Base-by-base conservation (phyloP, 2,113 vertebrate species). In the Eurystomus gularis region DNA sequence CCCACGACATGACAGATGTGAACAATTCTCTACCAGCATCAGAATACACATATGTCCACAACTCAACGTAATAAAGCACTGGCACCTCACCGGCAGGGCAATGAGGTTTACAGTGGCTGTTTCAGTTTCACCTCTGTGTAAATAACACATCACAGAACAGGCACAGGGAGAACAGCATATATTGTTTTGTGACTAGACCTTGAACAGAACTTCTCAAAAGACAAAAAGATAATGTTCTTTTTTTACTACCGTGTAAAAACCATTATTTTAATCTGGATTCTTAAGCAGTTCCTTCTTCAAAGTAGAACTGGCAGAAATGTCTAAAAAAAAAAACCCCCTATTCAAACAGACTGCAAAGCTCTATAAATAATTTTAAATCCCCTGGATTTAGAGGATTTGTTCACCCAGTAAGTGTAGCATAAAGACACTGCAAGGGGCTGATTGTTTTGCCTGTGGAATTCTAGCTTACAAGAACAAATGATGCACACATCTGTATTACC, bases 391-490 rank as follows among this genome's bases (percentile, higher is more conserved):
- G 49, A 85, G 49, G 78, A 94, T 91, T 91, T 94, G 49, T 68
- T 82, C 61, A 75, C 29, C 24, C 49, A 82, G 75, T 54, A 73
- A 69, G 75, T 6, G 35, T 9, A 54, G 61, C 61, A 82, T 37
- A 79, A 78, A 95, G 69, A 93, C 91, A 79, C n/a, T 61, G 55
- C 71, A 87, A 89, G 29, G 44, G 93, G 25, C 8, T 85, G 57
- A 86, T 65, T 92, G 52, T 69, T 87, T 89, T 88, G 69, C 61
- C 40, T 69, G 73, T 69, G 52, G 40, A 89, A 91, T 82, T 96
- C 37, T 54, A 86, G 60, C 42, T 86, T 64, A 51, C 23, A 77
- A 71, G 71, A 86, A 92, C 18, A 82, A 94, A 86, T 6, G 9
- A 88, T 40, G 44, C 0, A 2, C 49, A 79, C 49, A 91, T 76